phyloP scores from a whole-genome alignment of 2,113 vertebrate genomes.

The Dipodomys merriami region DNA sequence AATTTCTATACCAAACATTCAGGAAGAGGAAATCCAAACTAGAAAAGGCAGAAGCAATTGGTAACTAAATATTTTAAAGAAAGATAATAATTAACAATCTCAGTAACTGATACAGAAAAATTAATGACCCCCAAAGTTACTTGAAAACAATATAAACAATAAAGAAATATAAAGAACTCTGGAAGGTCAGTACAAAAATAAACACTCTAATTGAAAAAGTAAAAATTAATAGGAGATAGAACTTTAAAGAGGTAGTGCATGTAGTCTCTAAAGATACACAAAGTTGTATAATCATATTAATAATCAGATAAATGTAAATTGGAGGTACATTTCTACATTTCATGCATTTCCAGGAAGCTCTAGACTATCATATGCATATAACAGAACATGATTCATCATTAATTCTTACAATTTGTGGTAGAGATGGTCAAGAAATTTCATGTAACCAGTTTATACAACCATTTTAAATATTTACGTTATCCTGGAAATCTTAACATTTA shows the following conservation, averaged over 20 bases:
- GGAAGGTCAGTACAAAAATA: slow-evolving; percentile 11
- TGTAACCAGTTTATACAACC: not conserved
- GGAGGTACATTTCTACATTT: slow-evolving; percentile 23
- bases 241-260: not conserved
- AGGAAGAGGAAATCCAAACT: too few relatives aligned
- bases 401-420: not conserved
- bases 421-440: not conserved
- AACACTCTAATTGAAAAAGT: slow-evolving; percentile 10
- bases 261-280: not conserved
- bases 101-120: too few relatives aligned
- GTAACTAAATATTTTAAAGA: too few relatives aligned
- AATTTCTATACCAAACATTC: too few relatives aligned
- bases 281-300: slow-evolving; percentile 44
- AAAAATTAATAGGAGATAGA: slow-evolving; percentile 7
- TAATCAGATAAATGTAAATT: slow-evolving; percentile 29
- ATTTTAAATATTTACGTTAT: not conserved
- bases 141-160: not conserved
- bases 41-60: too few relatives aligned
- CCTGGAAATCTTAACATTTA: not conserved
- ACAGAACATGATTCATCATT: not conserved
- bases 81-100: too few relatives aligned
- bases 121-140: not conserved
- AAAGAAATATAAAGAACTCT: slow-evolving; percentile 36
- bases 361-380: not conserved
- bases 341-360: slow-evolving; percentile 2